phyloP scores from a whole-genome alignment of 2,113 vertebrate genomes.

The Chrysemys picta region DNA sequence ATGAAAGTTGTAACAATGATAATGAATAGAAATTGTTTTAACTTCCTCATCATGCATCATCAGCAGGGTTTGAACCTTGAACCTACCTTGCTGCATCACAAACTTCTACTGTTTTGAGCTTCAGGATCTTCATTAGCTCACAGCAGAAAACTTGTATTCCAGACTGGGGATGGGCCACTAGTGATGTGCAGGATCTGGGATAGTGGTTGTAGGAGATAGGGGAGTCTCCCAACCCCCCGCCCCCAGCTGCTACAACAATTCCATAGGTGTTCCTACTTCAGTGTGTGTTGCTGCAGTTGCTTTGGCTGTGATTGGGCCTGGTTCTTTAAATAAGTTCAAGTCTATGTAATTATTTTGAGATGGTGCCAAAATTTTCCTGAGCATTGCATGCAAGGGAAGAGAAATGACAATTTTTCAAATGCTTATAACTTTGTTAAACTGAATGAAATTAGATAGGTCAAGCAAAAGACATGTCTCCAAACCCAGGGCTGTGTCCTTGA shows the following conservation, averaged over 20 bases:
- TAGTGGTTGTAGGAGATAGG: neutral
- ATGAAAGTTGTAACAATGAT: neutral
- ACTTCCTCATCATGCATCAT: neutral
- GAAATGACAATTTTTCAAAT: neutral
- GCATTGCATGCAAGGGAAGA: neutral
- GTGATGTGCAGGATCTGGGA: neutral
- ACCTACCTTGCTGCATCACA: neutral
- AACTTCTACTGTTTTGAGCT: too few relatives aligned
- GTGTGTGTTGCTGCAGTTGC: neutral
- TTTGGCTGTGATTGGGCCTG: neutral
- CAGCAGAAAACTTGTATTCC: neutral
- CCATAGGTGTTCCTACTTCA: neutral
- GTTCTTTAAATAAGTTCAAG: neutral
- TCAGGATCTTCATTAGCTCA: too few relatives aligned
- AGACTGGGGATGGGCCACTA: neutral
- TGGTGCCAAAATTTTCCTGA: neutral
- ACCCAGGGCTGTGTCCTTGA: neutral
- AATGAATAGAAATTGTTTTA: too few relatives aligned
- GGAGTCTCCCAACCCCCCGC: neutral
- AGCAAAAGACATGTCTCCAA: neutral
- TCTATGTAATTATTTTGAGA: neutral
- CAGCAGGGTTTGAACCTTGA: neutral
- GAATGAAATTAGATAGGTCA: neutral
- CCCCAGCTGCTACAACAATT: too few relatives aligned
- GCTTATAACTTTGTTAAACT: neutral